Evolutionary conservation across 2,888 invertebrate genomes (phyloP).

Genomic region (Ochlodes sylvanus): DNA sequence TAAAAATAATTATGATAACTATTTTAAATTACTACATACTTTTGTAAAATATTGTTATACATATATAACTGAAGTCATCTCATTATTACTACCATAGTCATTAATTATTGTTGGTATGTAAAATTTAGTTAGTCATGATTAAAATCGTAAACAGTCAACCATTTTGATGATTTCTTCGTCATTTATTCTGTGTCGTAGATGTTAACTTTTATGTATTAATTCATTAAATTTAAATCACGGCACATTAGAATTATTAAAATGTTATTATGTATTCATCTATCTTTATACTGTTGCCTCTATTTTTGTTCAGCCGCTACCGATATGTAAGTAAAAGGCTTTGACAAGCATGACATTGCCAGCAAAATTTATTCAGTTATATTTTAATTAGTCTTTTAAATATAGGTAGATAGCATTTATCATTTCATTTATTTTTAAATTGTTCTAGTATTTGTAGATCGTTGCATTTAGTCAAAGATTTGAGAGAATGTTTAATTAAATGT

Average conservation of each 20-base stretch:
- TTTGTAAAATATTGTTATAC: too few relatives aligned
- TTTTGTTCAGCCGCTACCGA: conserved; percentile 29
- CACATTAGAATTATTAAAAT: conserved; percentile 71
- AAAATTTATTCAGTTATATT: neutral
- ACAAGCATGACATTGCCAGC: neutral
- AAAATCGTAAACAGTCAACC: neutral
- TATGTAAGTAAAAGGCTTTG: conserved; percentile 21
- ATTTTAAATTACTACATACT: too few relatives aligned
- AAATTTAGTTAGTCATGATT: neutral
- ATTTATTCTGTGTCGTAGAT: conserved; percentile 55
- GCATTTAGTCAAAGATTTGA: too few relatives aligned
- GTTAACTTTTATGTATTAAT: conserved; percentile 46
- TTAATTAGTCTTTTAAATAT: neutral
- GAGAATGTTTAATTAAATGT: too few relatives aligned
- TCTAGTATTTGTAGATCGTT: too few relatives aligned
- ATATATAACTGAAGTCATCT: neutral
- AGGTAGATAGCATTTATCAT: neutral
- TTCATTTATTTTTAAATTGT: too few relatives aligned
- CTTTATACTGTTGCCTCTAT: conserved; percentile 52
- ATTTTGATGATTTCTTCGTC: neutral
- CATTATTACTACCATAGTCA: neutral
- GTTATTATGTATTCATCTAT: conserved; percentile 40
- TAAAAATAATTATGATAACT: too few relatives aligned
- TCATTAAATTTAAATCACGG: conserved; percentile 64
- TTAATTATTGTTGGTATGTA: neutral